phyloP scores from a whole-genome alignment of 2,888 invertebrate genomes.

The Trissonchulus latispiculum region DNA sequence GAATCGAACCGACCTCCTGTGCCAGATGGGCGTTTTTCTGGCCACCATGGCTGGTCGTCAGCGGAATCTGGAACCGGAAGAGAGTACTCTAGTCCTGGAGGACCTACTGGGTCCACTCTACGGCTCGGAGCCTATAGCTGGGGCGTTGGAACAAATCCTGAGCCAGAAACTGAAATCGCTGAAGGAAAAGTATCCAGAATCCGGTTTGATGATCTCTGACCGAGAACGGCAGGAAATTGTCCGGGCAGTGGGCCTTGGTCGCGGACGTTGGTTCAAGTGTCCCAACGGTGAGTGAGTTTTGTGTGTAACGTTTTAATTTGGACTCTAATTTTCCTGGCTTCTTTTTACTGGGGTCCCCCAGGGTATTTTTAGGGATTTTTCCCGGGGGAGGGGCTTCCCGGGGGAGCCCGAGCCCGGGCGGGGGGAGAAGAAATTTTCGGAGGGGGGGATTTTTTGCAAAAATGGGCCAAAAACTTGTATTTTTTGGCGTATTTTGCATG shows the following conservation, averaged over 20 bases:
- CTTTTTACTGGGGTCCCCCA: too few relatives aligned
- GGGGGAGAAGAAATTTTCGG: too few relatives aligned
- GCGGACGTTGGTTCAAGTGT: slow-evolving; percentile 63
- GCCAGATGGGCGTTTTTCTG: too few relatives aligned
- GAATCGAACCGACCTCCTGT: neutral
- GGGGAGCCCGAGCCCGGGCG: too few relatives aligned
- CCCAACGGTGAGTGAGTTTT: slow-evolving; percentile 55
- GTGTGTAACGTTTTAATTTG: too few relatives aligned
- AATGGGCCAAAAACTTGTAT: too few relatives aligned
- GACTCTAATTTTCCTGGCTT: too few relatives aligned
- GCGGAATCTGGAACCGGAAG: slow-evolving; percentile 28
- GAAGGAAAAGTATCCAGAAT: neutral
- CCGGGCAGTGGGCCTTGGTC: slow-evolving; percentile 52
- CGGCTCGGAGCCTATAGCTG: neutral
- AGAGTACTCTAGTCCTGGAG: neutral
- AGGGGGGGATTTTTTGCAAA: too few relatives aligned
- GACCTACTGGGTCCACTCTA: neutral
- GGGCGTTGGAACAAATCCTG: neutral
- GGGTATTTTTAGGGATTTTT: too few relatives aligned
- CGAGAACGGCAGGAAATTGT: slow-evolving; percentile 53
- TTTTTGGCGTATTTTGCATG: too few relatives aligned
- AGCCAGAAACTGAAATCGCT: neutral
- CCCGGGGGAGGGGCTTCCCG: too few relatives aligned
- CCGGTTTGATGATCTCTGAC: slow-evolving; percentile 42
- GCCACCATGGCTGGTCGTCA: neutral